A percentile compares a stretch with the other conserved stretches of the same genome.
These are phyloP conservation scores for Gonatopus flavifemur DNA, from an alignment of 1,140 invertebrate species.

Conservation along the genomic window DNA sequence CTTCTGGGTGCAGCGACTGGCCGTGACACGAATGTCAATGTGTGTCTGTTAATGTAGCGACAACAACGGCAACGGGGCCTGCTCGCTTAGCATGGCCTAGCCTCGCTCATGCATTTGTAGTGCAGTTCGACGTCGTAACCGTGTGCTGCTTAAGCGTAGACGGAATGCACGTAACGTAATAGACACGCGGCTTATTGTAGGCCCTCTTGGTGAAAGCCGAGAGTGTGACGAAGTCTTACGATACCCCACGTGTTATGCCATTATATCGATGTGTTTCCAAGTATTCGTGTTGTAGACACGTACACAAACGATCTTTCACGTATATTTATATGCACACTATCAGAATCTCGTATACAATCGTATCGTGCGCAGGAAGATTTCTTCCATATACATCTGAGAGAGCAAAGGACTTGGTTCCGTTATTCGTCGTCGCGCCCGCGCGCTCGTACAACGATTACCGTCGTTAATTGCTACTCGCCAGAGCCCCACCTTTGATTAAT, in stretches of 20 bases:
- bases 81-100: constrained; percentile 5
- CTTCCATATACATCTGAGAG: too few relatives aligned
- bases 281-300: too few relatives aligned
- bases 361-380: too few relatives aligned
- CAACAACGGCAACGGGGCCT: constrained; percentile 22
- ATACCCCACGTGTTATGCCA: constrained; percentile 32
- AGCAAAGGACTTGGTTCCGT: constrained; percentile 13
- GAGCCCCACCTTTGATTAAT: neutral
- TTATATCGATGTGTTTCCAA: too few relatives aligned
- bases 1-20: constrained; percentile 45
- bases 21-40: constrained; percentile 54
- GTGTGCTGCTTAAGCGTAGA: constrained; percentile 42
- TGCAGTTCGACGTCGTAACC: too few relatives aligned
- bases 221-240: constrained; percentile 15
- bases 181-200: constrained; percentile 35
- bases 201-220: constrained; percentile 38
- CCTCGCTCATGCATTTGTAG: neutral
- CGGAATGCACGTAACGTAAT: constrained; percentile 41
- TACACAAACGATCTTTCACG: too few relatives aligned
- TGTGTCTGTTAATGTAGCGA: constrained; percentile 40
- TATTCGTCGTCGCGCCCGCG: neutral
- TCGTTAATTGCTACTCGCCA: constrained; percentile 17
- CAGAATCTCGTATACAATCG: too few relatives aligned
- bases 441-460: constrained; percentile 13
- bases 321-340: too few relatives aligned